Evolutionary conservation across 2,888 invertebrate genomes (phyloP), one percentile per base, ranked within the genome.

Genomic region (Julus scanicus): DNA sequence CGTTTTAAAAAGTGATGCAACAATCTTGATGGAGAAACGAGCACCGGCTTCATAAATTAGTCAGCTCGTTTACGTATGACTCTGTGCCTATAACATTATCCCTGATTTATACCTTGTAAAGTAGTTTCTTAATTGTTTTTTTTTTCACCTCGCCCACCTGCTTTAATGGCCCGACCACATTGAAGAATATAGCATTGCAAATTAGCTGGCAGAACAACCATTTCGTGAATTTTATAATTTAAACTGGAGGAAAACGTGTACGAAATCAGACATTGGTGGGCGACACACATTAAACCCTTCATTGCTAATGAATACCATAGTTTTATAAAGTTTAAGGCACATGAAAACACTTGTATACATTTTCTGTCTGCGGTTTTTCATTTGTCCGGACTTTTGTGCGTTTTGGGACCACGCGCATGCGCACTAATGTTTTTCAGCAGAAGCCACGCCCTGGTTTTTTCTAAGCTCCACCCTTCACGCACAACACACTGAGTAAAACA

Each of bases 81-180:
- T 80, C 80, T 80, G 80, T 80, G 80, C 80, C 80, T 80, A 80
- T 80, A 80, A 80, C 80, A 80, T 80, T 80, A 80, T 37, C 11
- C 37, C 80, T 80, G 80, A 80, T 80, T 80, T 80, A 80, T 80
- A 80, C 80, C 80, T 80, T 80, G 80, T 80, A 80, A 80, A 80
- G 80, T 80, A 80, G 80, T 80, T 80, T 80, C 80, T 80, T 80
- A 80, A 80, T 80, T 80, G 80, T 80, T 80, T 80, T 80, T 80
- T 80, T 80, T 80, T 80, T 29, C 80, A 80, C 80, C 80, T 80
- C 80, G 80, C 80, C 80, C 80, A 80, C 80, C 80, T 80, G 11
- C 37, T 80, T 80, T 80, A 80, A 80, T 80, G 80, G 80, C 37
- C 37, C 80, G 80, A 80, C 80, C 80, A 80, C 80, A 80, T 80